Percentiles rank a stretch among this genome's conserved stretches.
Evolutionary conservation across 2,113 vertebrate species (phyloP).

Genomic region (Eidolon helvum): DNA sequence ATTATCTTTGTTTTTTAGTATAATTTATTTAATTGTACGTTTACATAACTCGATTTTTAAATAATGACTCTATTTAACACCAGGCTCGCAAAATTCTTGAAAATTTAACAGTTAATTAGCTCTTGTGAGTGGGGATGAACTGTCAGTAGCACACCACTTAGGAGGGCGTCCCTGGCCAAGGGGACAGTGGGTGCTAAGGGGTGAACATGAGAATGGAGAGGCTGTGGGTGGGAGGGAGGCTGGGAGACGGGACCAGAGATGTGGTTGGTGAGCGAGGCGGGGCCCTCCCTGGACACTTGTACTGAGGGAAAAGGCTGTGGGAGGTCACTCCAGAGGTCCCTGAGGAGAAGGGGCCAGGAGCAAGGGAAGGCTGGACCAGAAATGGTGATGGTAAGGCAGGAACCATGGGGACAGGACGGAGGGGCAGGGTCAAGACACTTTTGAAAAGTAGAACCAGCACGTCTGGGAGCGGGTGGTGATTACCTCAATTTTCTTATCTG

Average conservation of each 20-base stretch:
- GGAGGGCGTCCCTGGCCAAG: not conserved
- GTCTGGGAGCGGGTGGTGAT: not conserved
- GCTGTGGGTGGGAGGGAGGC: not conserved
- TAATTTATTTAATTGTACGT: not conserved
- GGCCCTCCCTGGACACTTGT: not conserved
- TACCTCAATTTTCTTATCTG: not conserved
- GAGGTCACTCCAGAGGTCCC: not conserved
- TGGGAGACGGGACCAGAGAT: fast-evolving
- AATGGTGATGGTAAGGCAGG: too few relatives aligned
- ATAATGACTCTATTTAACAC: not conserved
- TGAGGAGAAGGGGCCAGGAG: not conserved
- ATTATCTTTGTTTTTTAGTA: not conserved
- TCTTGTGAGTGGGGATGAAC: not conserved
- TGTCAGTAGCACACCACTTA: not conserved
- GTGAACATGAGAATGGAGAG: fast-evolving
- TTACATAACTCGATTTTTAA: not conserved
- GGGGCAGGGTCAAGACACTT: not conserved
- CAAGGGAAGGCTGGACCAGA: not conserved
- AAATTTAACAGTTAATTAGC: not conserved
- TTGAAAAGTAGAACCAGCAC: not conserved
- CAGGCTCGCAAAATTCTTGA: not conserved
- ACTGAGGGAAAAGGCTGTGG: not conserved
- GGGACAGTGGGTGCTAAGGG: not conserved
- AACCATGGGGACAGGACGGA: not conserved
- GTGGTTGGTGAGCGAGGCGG: not conserved